Base-by-base conservation (phyloP, 2,113 vertebrate genomes). In the Psettodes erumei region DNA sequence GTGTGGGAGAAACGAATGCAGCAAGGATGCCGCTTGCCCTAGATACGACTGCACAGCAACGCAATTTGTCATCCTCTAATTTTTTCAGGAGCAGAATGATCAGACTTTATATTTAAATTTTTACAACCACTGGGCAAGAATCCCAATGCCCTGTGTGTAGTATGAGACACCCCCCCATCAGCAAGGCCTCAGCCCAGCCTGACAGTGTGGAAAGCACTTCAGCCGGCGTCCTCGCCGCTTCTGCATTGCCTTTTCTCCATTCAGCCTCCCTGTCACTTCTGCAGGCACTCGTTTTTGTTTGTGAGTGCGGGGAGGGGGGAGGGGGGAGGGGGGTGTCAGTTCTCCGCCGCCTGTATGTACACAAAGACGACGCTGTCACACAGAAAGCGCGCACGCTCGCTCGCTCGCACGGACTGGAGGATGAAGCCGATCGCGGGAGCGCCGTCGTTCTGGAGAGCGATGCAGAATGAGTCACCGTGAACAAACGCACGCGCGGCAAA, bases 401-500 rank as follows among this genome's bases (percentile, higher is more conserved):
- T n/a, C n/a, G n/a, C n/a, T n/a, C n/a, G n/a, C n/a, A n/a, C n/a
- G n/a, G n/a, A n/a, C 5, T n/a, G 40, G 12, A 53, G 33, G 35
- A 80, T 70, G 30, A 81, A 77, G 45, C 81, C 23, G 7, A 75
- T 18, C 74, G 40, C 74, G 48, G 25, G 63, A 51, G 67, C 47
- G 0, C 58, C 70, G 42, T 12, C 37, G 51, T 62, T 76, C 19
- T 61, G 50, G 82, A 70, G 59, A 70, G 48, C 58, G 50, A 81
- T 53, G 42, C 75, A 69, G 73, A 77, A 65, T 85, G 83, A 89
- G 59, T 84, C 91, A 73, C 48, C 40, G 55, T 67, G 63, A 68
- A 64, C 65, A 65, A 59, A 55, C 30, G 16, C 51, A 48, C n/a
- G 13, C 45, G 8, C n/a, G n/a, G 61, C 65, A 70, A 70, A 51